Conservation (phyloP, 2,113 vertebrate genomes). For the Ginglymostoma cirratum region DNA sequence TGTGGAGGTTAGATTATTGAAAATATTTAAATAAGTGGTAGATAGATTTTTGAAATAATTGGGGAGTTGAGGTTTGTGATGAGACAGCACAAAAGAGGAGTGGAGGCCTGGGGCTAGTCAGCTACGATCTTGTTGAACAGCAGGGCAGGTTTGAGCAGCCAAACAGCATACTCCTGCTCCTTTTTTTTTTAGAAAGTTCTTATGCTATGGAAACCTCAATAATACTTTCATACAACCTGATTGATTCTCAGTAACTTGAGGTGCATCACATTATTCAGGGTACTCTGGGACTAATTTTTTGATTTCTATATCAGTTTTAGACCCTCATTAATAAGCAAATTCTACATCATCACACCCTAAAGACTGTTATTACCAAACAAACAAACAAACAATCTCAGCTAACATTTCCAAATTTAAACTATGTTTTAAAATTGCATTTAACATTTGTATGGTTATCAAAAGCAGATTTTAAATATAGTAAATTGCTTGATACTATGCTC, state of each 20-base stretch:
- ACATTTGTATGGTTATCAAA: not conserved
- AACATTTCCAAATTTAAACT: not conserved
- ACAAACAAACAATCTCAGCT: not conserved
- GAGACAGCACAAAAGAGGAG: too few species aligned
- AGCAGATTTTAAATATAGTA: not conserved
- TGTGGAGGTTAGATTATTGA: too few species aligned
- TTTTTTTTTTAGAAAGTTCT: too few species aligned
- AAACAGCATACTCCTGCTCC: too few species aligned
- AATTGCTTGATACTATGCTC: not conserved
- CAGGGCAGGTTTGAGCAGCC: too few species aligned
- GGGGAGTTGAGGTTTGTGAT: too few species aligned
- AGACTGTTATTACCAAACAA: not conserved
- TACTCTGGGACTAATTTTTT: not conserved
- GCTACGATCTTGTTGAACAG: too few species aligned
- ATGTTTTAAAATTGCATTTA: not conserved
- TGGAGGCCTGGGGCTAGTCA: too few species aligned
- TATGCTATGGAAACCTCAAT: not conserved
- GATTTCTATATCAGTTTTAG: not conserved
- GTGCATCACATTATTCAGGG: not conserved
- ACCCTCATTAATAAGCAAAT: not conserved
- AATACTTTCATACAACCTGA: not conserved
- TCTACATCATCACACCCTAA: not conserved
- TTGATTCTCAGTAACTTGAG: not conserved
- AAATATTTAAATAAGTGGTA: too few species aligned
- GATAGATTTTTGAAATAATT: too few species aligned